Conservation (phyloP, 37 sponge, comb jelly and placozoan genomes). For the Aphrocallistes beatrix region DNA sequence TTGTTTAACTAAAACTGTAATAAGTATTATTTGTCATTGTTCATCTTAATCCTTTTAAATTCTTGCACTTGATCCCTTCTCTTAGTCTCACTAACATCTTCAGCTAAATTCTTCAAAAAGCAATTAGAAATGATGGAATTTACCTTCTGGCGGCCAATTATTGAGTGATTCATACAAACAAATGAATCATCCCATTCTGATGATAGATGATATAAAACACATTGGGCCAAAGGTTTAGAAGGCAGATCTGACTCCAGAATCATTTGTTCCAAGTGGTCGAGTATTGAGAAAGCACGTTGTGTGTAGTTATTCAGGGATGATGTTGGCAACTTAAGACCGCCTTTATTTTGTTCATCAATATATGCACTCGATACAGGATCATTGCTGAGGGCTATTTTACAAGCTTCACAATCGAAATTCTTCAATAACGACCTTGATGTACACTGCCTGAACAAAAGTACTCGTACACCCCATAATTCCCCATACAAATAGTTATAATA, state of each 20-base stretch:
- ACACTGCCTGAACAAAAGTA: too few species aligned
- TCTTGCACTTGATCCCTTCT: neutral
- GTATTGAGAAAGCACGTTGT: neutral
- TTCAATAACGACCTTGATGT: too few species aligned
- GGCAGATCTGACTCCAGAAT: neutral
- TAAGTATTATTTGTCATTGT: too few species aligned
- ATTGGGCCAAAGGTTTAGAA: neutral
- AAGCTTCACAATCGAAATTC: too few species aligned
- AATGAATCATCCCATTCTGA: neutral
- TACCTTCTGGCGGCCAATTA: conserved; percentile 1
- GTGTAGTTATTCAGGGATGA: too few species aligned
- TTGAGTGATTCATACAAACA: neutral
- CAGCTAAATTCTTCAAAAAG: neutral
- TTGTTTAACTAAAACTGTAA: too few species aligned
- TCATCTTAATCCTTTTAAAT: neutral
- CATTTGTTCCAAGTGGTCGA: neutral
- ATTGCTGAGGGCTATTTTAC: too few species aligned
- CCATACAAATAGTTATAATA: too few species aligned
- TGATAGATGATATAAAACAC: neutral
- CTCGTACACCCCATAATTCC: too few species aligned
- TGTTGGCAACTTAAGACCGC: conserved; percentile 10
- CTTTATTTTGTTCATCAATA: too few species aligned
- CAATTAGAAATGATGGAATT: too few species aligned
- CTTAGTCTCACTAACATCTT: neutral
- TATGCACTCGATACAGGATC: too few species aligned